These are phyloP conservation scores for Lasius fuliginosus DNA, from an alignment of 2,888 invertebrate species.

Conservation along the genomic window DNA sequence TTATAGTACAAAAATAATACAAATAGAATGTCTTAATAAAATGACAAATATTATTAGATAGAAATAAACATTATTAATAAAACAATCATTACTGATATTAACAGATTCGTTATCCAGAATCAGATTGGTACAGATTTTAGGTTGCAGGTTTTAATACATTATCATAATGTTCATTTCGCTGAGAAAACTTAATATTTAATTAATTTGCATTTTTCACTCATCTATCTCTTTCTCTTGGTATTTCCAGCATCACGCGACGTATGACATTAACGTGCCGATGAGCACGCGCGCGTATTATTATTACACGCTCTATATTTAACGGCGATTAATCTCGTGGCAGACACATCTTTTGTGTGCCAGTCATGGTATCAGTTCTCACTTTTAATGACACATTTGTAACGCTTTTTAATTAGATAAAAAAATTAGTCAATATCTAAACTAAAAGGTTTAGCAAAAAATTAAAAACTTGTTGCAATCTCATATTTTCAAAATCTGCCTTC, in stretches of 20 bases:
- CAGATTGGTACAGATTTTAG: not conserved
- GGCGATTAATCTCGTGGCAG: constrained; percentile 66
- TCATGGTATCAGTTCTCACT: constrained; percentile 16
- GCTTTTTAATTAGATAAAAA: not conserved
- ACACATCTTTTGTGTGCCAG: constrained; percentile 51
- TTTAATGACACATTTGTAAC: constrained; percentile 48
- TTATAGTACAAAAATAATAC: not conserved
- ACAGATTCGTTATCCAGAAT: not conserved
- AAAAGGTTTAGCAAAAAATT: not conserved
- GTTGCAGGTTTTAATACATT: constrained; percentile 4
- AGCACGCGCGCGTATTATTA: constrained; percentile 66
- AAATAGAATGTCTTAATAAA: constrained; percentile 1
- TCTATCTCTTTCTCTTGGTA: not conserved
- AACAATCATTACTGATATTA: not conserved
- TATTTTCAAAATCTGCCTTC: not conserved
- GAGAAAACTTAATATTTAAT: not conserved
- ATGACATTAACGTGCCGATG: constrained; percentile 42
- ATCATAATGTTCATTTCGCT: not conserved
- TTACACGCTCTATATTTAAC: constrained; percentile 67
- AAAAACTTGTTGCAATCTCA: not conserved
- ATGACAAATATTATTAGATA: not conserved
- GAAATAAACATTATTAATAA: not conserved
- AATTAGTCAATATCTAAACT: not conserved
- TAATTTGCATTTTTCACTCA: not conserved
- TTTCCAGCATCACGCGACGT: constrained; percentile 7